Evolutionary conservation across 2,888 invertebrate genomes (phyloP).

Genomic region (Stratiomys singularior): DNA sequence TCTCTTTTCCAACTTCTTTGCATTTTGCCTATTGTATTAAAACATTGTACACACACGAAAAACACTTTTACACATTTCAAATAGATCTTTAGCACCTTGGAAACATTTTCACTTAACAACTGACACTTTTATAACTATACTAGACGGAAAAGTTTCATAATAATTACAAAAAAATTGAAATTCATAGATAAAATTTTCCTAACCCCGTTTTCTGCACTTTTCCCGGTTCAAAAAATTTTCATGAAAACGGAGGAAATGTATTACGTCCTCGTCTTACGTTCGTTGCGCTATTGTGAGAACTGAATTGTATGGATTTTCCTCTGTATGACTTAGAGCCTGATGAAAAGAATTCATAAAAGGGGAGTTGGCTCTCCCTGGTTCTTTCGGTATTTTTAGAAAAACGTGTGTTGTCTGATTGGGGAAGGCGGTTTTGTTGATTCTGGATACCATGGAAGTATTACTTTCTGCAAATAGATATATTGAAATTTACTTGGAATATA

Average conservation of each 20-base stretch:
- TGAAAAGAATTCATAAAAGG: no score
- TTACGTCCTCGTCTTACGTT: not conserved
- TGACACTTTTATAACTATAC: not conserved
- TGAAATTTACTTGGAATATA: no score
- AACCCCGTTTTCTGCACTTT: slow-evolving; percentile 30
- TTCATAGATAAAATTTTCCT: slow-evolving; percentile 4
- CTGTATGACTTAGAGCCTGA: no score
- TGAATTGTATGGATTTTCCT: not conserved
- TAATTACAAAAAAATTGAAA: no score
- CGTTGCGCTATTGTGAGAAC: not conserved
- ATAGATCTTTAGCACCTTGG: slow-evolving; percentile 3
- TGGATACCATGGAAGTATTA: no score
- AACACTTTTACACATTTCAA: not conserved
- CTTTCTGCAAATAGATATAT: no score
- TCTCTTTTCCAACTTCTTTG: not conserved
- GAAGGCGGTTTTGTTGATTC: no score
- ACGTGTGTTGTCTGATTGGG: no score
- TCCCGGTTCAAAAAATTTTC: slow-evolving; percentile 1
- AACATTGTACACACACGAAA: slow-evolving; percentile 17
- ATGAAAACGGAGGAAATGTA: not conserved
- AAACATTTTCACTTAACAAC: slow-evolving; percentile 12
- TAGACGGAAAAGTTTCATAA: not conserved
- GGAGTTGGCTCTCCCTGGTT: no score
- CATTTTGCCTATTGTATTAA: slow-evolving; percentile 7
- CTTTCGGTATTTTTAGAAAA: no score